A percentile compares a stretch with the other conserved stretches of the same genome.
These are phyloP conservation scores for Mystacides longicornis DNA, from an alignment of 2,888 invertebrate species.

Conservation along the genomic window DNA sequence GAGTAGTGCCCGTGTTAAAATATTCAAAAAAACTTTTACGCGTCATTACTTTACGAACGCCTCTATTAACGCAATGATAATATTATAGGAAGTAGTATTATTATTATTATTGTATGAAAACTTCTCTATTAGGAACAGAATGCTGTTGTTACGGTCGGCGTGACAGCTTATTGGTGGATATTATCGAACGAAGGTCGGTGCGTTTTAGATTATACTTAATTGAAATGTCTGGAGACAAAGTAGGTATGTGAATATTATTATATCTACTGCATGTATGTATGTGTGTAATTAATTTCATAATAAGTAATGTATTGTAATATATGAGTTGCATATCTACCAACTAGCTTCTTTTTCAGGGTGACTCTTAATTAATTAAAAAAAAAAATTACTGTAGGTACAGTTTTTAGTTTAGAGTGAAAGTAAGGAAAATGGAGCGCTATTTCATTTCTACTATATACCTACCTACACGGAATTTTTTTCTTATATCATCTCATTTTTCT, in stretches of 20 bases:
- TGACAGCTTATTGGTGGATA: not conserved
- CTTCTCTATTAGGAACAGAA: no score
- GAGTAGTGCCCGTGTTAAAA: not conserved
- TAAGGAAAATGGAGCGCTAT: no score
- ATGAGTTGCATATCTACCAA: not conserved
- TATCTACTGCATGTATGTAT: no score
- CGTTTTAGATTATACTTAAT: not conserved
- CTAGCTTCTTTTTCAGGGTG: no score
- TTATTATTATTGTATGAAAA: not conserved
- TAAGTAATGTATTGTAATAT: conserved; percentile 15
- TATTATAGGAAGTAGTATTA: not conserved
- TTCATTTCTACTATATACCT: no score
- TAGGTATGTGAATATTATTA: not conserved
- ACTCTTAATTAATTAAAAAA: no score
- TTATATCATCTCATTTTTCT: no score
- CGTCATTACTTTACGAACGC: not conserved
- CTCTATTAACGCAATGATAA: not conserved
- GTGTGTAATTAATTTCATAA: no score
- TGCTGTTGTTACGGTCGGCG: not conserved
- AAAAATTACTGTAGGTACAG: no score
- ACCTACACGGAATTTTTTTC: no score
- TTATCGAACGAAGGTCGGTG: not conserved
- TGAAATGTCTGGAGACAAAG: not conserved
- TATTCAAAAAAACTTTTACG: not conserved
- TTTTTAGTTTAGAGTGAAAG: no score